Base-by-base conservation (phyloP, 1,140 invertebrate genomes). In the Gonatopus flavifemur region DNA sequence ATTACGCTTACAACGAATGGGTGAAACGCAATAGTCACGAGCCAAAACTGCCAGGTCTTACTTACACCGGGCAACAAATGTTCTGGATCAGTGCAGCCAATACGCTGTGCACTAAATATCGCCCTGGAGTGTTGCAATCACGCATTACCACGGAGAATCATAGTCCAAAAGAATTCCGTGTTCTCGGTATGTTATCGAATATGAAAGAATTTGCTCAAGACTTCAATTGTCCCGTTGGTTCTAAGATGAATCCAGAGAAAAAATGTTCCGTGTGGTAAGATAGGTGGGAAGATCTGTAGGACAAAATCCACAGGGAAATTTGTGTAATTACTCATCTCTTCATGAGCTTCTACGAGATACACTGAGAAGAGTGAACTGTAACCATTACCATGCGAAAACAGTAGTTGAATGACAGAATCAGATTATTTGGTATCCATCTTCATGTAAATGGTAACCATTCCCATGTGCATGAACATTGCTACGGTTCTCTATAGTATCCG, bases 111-210 rank as follows among this genome's bases (percentile, higher is more conserved):
- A 77, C 77, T 20, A 83, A 83, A 55, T 84, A 86, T 57, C 71
- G 87, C 35, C 82, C 85, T 36, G 89, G 93, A 78, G 81, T 87
- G 1, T 76, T 89, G 24, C 87, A 86, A 59, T 77, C 89, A 46
- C 80, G 86, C 21, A 87, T 92, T 52, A 84, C 87, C 3, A 90
- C 88, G 36, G 83, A 90, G 42, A 81, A 84, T 51, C 89, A 93
- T 67, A 90, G 89, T 15, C 90, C 90, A 0, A 86, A 86, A 18
- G 81, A 86, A 47, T 94, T 88, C 81, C 86, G 94, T 25, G 91
- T 97, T 1, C 80, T 90, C 33, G 94, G 94, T 4, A 90, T 94
- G 0, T 74, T 97, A 13, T 91, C 91, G 24, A 98, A 98, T 70
- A 88, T 91, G 78, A 81, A 86, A 38, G 88, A 94, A 45, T 98